Conservation (phyloP, 2,888 invertebrate genomes). For the Cheilosia vulpina region DNA sequence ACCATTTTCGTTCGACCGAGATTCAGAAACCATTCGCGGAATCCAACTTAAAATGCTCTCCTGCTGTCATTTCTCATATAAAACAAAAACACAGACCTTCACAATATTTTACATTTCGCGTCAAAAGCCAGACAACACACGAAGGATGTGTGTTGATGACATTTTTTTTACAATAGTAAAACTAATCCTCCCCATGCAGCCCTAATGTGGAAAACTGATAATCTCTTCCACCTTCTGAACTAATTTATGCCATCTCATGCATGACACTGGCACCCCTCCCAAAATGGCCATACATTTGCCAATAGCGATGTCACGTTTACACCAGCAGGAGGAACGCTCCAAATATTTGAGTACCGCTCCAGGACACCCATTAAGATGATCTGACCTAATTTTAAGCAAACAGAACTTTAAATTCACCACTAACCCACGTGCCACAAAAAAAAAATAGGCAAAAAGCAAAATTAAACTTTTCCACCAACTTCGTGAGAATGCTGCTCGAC, state of each 20-base stretch:
- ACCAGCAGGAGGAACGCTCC: constrained; percentile 21
- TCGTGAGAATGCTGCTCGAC: constrained; percentile 35
- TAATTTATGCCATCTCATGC: constrained; percentile 68
- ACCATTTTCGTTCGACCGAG: too few species aligned
- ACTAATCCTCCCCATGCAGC: not conserved
- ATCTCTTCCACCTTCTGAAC: constrained; percentile 4
- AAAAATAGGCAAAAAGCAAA: constrained; percentile 4
- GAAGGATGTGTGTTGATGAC: not conserved
- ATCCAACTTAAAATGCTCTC: too few species aligned
- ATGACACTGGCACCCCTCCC: constrained; percentile 18
- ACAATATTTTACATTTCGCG: not conserved
- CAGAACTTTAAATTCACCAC: constrained; percentile 35
- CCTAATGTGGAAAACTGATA: constrained; percentile 3
- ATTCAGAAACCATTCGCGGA: too few species aligned
- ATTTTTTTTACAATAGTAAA: constrained; percentile 15
- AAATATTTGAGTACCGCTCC: constrained; percentile 54
- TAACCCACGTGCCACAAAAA: not conserved
- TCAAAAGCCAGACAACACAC: not conserved
- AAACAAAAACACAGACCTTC: too few species aligned
- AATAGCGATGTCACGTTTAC: constrained; percentile 43
- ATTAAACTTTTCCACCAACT: constrained; percentile 45
- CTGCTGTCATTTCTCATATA: too few species aligned
- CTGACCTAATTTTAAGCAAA: constrained; percentile 63
- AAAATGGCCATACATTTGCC: constrained; percentile 3
- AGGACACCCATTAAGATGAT: constrained; percentile 58